Evolutionary conservation across 37 sponge, comb jelly and placozoan species (phyloP).

Genomic region (Dysidea cf. avara): DNA sequence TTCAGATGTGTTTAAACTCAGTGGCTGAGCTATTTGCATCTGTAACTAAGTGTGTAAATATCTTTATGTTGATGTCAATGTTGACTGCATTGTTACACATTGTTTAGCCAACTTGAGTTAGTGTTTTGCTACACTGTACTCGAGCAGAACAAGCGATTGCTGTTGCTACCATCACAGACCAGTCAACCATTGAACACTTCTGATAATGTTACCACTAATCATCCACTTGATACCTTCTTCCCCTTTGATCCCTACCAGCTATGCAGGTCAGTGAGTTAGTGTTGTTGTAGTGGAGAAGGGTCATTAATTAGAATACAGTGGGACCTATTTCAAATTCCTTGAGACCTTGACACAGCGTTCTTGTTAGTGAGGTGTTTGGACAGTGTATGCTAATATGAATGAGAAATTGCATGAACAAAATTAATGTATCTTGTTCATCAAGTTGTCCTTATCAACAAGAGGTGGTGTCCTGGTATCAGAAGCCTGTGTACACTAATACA

Average conservation of each 20-base stretch:
- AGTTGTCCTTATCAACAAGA: no score
- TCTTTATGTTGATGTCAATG: background rate
- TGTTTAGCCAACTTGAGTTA: slow-evolving; percentile 54
- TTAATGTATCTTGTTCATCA: no score
- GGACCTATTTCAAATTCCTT: no score
- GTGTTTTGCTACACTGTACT: slow-evolving; percentile 89
- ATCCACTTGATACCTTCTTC: slow-evolving; percentile 65
- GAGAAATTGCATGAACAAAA: no score
- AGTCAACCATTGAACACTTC: background rate
- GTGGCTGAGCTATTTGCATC: slow-evolving; percentile 77
- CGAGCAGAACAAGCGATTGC: slow-evolving; percentile 78
- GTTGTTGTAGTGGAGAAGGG: no score
- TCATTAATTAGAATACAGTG: no score
- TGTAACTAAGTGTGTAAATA: slow-evolving; percentile 41
- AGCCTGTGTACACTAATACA: no score
- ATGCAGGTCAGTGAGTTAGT: slow-evolving; percentile 40
- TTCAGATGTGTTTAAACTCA: slow-evolving; percentile 67
- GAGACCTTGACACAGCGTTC: no score
- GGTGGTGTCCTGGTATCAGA: no score
- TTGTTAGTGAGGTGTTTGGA: no score
- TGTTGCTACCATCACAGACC: slow-evolving; percentile 21
- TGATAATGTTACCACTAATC: background rate
- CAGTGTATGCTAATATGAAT: no score
- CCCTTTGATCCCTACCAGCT: slow-evolving; percentile 85
- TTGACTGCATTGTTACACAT: slow-evolving; percentile 13